Evolutionary conservation across 2,113 vertebrate genomes (phyloP).

Genomic region (Zingel zingel): DNA sequence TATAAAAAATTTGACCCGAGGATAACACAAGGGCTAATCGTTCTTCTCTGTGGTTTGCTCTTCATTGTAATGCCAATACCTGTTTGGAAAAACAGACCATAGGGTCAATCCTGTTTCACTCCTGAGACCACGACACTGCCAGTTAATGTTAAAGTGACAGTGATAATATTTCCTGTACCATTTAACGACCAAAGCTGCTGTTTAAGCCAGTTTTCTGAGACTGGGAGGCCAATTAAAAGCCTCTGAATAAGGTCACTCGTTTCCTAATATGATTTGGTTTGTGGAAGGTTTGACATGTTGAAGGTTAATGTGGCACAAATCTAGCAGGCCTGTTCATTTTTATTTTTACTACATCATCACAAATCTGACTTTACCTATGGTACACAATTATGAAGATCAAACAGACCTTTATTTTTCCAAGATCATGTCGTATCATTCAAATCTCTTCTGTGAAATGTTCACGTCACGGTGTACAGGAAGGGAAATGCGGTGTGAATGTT

Average conservation of each 20-base stretch:
- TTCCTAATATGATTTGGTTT: neutral
- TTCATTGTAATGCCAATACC: slow-evolving; percentile 8
- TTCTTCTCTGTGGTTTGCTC: neutral
- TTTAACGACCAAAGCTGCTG: neutral
- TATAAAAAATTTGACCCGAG: too few relatives aligned
- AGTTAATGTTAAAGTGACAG: fast-evolving
- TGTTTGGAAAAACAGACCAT: neutral
- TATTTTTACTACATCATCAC: slow-evolving; percentile 43
- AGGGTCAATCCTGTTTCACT: neutral
- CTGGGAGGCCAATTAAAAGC: neutral
- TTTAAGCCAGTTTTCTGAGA: neutral
- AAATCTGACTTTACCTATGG: neutral
- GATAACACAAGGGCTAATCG: neutral
- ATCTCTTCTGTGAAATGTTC: neutral
- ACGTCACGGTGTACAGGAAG: neutral
- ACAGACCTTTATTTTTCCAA: neutral
- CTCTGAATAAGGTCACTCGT: neutral
- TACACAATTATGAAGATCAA: neutral
- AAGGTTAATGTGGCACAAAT: slow-evolving; percentile 24
- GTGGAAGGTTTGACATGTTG: neutral
- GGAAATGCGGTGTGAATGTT: neutral
- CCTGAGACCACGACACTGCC: slow-evolving; percentile 1
- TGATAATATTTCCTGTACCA: neutral
- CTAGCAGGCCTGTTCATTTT: slow-evolving; percentile 15
- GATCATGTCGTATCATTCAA: neutral